Evolutionary conservation across 30 jellyfish, hydroid and myxozoan genomes (phyloP), one percentile per base, ranked within the genome.

Genomic region (Pelagia noctiluca): DNA sequence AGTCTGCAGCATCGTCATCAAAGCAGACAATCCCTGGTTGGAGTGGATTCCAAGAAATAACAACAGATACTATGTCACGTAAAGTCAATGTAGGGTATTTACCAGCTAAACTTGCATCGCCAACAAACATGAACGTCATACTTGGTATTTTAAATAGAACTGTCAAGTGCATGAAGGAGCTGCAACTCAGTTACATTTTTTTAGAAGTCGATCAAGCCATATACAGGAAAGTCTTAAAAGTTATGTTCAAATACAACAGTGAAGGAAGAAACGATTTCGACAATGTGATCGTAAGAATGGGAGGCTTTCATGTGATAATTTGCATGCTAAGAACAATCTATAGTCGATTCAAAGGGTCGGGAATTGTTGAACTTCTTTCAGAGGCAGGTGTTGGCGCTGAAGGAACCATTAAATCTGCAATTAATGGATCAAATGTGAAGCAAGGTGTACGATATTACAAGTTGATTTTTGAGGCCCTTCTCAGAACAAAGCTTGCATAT

Each of bases 301-400:
- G 86, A 13, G 86, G 86, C 77, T 74, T 74, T 25, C 86, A 74
- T 74, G 82, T 50, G 54, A 38, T 50, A 21, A 74, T 74, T 13
- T 47, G 86, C 50, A 74, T 35, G 82, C 24, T 74, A 50, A 74
- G 31, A 37, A 74, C 86, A 42, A 74, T 74, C 77, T 74, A 74
- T 35, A 69, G 69, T 69, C 81, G 22, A 23, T 74, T 42, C 77
- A 74, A 74, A 37, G 86, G 50, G 18, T 50, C 86, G 26, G 52
- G 77, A 74, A 47, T 42, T 31, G 25, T 66, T 24, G 28, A 28
- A 24, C 24, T 21, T 28, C 80, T 66, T 42, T 47, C 80, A 76
- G 78, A 76, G n/a, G 68, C 63, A 11, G 83, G 88, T 18, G 78
- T 53, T 76, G 65, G 88, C 32, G 83, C 80, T 76, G 88, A 76